These are phyloP conservation scores for Tursiops truncatus DNA, from an alignment of 2,113 vertebrate species.

Conservation along the genomic window DNA sequence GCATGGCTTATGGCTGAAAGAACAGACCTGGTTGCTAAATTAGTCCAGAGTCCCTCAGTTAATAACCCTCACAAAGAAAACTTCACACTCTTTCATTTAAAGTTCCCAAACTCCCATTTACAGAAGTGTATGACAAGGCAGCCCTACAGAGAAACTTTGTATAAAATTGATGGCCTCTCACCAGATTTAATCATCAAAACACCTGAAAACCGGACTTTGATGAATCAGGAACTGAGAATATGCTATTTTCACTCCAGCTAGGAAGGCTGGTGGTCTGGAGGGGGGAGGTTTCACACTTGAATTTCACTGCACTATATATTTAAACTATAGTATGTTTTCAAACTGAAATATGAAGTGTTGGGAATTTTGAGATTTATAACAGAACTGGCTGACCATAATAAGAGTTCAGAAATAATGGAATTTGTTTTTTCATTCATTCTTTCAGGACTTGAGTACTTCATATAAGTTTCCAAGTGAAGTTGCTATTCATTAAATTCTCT, in stretches of 20 bases:
- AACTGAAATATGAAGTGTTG: slow-evolving; percentile 17
- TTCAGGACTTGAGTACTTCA: not conserved
- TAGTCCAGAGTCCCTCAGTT: slow-evolving; percentile 86
- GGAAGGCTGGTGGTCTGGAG: not conserved
- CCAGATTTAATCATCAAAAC: slow-evolving; percentile 32
- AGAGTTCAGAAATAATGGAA: slow-evolving; percentile 8
- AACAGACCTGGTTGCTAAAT: slow-evolving; percentile 88
- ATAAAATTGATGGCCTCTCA: not conserved
- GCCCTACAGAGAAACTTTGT: slow-evolving; percentile 37
- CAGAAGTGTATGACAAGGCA: slow-evolving; percentile 61
- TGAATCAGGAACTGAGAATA: not conserved
- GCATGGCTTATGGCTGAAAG: slow-evolving; percentile 86
- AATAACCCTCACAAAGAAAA: slow-evolving; percentile 84
- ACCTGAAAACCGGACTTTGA: not conserved
- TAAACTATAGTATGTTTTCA: slow-evolving; percentile 31
- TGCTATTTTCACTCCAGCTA: not conserved
- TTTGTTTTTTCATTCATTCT: not conserved
- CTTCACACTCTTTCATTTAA: slow-evolving; percentile 80
- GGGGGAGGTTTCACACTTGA: not conserved
- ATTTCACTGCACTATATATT: not conserved
- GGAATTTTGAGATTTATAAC: not conserved
- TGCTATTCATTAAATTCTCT: not conserved
- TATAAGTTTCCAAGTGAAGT: not conserved
- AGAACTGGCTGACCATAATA: not conserved
- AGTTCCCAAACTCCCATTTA: slow-evolving; percentile 81